Base-by-base conservation (phyloP, 1,140 invertebrate genomes). In the Drosophila bocqueti region DNA sequence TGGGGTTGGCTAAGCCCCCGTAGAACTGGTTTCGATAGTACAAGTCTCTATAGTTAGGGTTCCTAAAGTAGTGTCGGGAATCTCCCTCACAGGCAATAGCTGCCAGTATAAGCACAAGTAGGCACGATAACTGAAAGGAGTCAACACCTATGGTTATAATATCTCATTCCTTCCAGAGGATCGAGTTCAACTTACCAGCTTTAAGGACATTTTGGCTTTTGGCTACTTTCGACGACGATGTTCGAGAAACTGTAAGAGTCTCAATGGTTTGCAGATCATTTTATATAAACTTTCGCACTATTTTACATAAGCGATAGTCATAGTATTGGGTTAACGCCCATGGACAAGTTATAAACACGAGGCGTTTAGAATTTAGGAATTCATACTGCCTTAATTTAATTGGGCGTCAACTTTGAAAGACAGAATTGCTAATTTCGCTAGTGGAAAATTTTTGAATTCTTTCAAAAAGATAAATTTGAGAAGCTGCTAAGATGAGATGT, bases 341-440 rank as follows among this genome's bases (percentile, higher is more conserved):
- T 55, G 38, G 6, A 18, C 8, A 52, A 47, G 26, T 67, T 50
- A 52, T 50, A 40, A 58, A 50, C 50, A 61, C 43, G 68, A 62
- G 65, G 50, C 38, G 77, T 74, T 87, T 72, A 76, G 80, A 89
- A 89, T 89, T 79, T 86, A 68, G 52, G 15, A 49, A 89, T 89
- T 89, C 64, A 59, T 59, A 76, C 83, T 83, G 75, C 34, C 67
- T 67, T 40, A 66, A 60, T 45, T 50, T 46, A 64, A 26, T 29
- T 46, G 59, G 18, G 61, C 16, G 24, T 13, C 52, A 34, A 21
- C 1, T 47, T 26, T 15, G 1, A 26, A 11, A 29, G 46, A 29
- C 3, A 49, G 47, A 50, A 50, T 50, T 29, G 16, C 26, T n/a
- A 50, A 50, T 50, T 29, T 50, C 4, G 26, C 4, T 1, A 0